Conservation (phyloP, 2,888 invertebrate genomes). For the Brachypterus glaber region DNA sequence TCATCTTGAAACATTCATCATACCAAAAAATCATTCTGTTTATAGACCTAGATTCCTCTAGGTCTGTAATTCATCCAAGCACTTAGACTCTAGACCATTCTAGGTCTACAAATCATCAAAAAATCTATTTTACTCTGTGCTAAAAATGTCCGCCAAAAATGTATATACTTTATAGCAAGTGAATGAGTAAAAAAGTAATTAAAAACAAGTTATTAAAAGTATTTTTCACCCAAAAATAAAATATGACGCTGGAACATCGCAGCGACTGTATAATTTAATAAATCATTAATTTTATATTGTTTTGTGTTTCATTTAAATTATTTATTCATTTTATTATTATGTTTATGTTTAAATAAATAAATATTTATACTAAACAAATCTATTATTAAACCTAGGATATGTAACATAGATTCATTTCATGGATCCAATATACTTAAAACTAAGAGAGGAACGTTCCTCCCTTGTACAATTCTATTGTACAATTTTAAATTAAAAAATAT, state of each 20-base stretch:
- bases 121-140: not conserved
- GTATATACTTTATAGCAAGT: constrained; percentile 5
- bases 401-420: too few relatives aligned
- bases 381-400: too few relatives aligned
- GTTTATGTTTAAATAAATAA: too few relatives aligned
- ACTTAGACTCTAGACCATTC: not conserved
- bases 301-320: constrained; percentile 16
- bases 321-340: constrained; percentile 9
- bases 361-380: too few relatives aligned
- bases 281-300: constrained; percentile 24
- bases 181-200: constrained; percentile 3
- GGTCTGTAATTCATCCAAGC: not conserved
- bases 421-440: too few relatives aligned
- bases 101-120: not conserved
- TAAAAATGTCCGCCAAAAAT: not conserved
- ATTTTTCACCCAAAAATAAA: not conserved
- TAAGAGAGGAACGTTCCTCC: too few relatives aligned
- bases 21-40: not conserved
- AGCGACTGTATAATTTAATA: constrained; percentile 17
- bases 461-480: too few relatives aligned
- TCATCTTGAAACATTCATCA: constrained; percentile 4
- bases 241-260: constrained; percentile 11
- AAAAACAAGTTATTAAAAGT: not conserved
- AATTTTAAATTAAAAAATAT: too few relatives aligned
- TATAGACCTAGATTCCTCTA: not conserved